These are phyloP conservation scores for Dipodomys ordii DNA, from an alignment of 2,113 vertebrate genomes.

Conservation along the genomic window DNA sequence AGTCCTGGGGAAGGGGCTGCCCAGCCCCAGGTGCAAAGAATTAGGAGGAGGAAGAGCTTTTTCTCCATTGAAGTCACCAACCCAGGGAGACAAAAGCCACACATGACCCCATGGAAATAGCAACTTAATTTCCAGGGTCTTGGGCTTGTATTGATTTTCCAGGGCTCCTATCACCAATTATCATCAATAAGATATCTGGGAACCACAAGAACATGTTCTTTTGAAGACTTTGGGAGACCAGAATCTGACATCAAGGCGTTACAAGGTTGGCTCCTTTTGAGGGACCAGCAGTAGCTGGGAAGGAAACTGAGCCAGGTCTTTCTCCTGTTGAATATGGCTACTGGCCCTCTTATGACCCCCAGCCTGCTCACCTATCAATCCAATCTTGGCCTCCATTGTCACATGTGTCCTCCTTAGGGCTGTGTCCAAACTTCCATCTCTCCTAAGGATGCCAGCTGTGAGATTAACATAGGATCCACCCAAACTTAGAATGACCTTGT, in stretches of 20 bases:
- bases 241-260: neutral
- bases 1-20: neutral
- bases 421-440: neutral
- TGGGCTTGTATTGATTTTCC: neutral
- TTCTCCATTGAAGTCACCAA: neutral
- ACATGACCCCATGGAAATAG: neutral
- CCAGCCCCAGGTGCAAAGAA: neutral
- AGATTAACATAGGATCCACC: neutral
- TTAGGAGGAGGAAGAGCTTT: neutral
- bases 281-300: neutral
- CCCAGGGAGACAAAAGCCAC: neutral
- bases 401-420: neutral
- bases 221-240: neutral
- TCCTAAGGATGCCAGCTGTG: neutral
- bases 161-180: neutral
- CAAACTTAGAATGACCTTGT: neutral
- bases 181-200: neutral
- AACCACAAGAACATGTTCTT: neutral
- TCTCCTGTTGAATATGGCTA: neutral
- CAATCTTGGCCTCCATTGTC: fast-evolving
- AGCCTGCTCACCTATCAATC: fast-evolving
- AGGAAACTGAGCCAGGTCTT: neutral
- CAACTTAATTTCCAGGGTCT: neutral
- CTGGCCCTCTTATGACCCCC: neutral
- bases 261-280: neutral